A percentile compares a stretch with the other conserved stretches of the same genome.
Evolutionary conservation across 1,140 invertebrate species (phyloP).

Genomic region (Drosophila erecta): DNA sequence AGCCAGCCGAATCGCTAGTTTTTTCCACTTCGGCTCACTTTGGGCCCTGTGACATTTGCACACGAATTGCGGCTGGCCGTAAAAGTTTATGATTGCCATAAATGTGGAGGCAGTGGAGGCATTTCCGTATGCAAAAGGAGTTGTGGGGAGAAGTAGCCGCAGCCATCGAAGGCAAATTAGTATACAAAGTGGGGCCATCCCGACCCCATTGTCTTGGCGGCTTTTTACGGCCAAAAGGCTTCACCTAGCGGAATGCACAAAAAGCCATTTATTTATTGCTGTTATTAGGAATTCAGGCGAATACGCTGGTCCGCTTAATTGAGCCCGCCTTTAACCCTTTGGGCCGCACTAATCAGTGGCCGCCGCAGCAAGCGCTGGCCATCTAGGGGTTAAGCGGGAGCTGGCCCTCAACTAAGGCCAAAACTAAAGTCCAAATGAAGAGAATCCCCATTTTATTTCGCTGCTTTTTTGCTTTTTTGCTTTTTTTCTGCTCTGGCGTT

Average conservation of each 20-base stretch:
- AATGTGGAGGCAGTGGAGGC: constrained; percentile 58
- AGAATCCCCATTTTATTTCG: constrained; percentile 15
- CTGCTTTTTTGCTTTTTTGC: background rate
- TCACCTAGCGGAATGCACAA: constrained; percentile 34
- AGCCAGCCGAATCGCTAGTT: constrained; percentile 9
- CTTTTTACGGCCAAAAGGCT: constrained; percentile 47
- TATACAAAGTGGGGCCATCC: constrained; percentile 73
- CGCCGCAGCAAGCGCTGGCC: background rate
- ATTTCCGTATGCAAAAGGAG: constrained; percentile 72
- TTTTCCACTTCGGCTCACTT: constrained; percentile 22
- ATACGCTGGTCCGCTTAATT: constrained; percentile 23
- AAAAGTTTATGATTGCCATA: constrained; percentile 83
- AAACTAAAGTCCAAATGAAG: constrained; percentile 4
- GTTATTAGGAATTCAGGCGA: constrained; percentile 68
- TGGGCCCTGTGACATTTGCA: constrained; percentile 48
- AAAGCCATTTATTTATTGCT: constrained; percentile 75
- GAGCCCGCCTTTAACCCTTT: constrained; percentile 17
- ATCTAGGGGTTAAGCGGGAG: constrained; percentile 37
- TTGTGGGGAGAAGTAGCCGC: background rate
- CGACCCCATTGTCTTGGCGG: constrained; percentile 60
- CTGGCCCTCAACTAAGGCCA: background rate
- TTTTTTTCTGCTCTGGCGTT: background rate
- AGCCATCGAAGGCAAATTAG: constrained; percentile 71
- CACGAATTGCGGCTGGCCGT: constrained; percentile 62
- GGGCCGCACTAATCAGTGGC: constrained; percentile 28